phyloP scores from a whole-genome alignment of 2,888 invertebrate genomes.

The Eudasyphora cyanicolor region DNA sequence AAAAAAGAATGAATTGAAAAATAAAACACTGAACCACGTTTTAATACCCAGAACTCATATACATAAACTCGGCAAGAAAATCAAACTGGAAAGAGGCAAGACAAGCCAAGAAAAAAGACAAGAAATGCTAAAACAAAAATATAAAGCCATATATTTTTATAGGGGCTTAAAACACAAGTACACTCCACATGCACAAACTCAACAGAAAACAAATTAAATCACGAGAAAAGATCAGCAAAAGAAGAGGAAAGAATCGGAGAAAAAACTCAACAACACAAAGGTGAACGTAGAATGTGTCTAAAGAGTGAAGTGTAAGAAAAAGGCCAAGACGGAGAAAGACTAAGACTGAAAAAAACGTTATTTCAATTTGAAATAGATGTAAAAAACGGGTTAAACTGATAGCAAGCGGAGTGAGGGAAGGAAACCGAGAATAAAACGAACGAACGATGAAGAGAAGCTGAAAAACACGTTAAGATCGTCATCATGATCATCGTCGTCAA shows the following conservation, averaged over 20 bases:
- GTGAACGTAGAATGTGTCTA: conserved; percentile 16
- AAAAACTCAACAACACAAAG: conserved; percentile 43
- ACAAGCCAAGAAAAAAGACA: neutral
- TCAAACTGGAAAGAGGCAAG: neutral
- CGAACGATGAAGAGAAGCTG: conserved; percentile 30
- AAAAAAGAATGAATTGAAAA: neutral
- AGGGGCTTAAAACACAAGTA: neutral
- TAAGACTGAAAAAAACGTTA: conserved; percentile 51
- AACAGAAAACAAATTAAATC: conserved; percentile 9
- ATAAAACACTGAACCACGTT: conserved; percentile 53
- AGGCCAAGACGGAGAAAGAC: conserved; percentile 29
- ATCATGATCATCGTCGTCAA: conserved; percentile 14
- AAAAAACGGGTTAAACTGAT: conserved; percentile 45
- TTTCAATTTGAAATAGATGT: conserved; percentile 54
- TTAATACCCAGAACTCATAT: conserved; percentile 61
- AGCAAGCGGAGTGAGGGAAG: conserved; percentile 37
- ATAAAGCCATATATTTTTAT: conserved; percentile 45
- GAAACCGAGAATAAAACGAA: conserved; percentile 15
- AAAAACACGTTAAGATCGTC: conserved; percentile 39
- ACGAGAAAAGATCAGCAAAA: conserved; percentile 35
- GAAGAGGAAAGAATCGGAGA: conserved; percentile 59
- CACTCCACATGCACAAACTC: neutral
- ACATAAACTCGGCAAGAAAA: conserved; percentile 12
- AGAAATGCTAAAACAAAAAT: conserved; percentile 42
- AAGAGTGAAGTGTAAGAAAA: neutral